Evolutionary conservation across 2,888 invertebrate genomes (phyloP).

Genomic region (Bugulina stolonifera): DNA sequence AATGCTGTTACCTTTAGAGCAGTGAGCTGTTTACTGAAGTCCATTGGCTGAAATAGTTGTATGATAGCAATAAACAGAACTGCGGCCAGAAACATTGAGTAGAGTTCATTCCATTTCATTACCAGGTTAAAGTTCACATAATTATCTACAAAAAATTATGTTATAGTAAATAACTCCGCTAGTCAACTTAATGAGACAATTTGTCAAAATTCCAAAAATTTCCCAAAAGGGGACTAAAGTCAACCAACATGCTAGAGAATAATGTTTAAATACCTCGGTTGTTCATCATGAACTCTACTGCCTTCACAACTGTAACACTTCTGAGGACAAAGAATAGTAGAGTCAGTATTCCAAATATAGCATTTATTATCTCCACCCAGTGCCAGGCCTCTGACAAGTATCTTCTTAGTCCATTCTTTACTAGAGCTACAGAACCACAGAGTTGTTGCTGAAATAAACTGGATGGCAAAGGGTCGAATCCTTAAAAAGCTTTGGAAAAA

Average conservation of each 20-base stretch:
- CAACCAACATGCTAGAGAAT: neutral
- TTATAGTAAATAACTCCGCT: too few relatives aligned
- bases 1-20: neutral
- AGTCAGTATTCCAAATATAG: neutral
- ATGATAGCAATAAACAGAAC: slow-evolving; percentile 5
- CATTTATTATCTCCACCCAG: neutral
- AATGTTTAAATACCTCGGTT: neutral
- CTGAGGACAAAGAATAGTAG: neutral
- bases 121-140: neutral
- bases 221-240: neutral
- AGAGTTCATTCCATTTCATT: neutral
- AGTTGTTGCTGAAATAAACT: too few relatives aligned
- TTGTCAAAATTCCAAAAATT: too few relatives aligned
- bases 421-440: too few relatives aligned
- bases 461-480: too few relatives aligned
- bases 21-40: neutral
- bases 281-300: slow-evolving; percentile 9
- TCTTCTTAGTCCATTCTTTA: neutral
- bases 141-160: neutral
- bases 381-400: neutral
- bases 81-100: neutral
- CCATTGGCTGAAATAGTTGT: slow-evolving; percentile 9
- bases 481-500: too few relatives aligned
- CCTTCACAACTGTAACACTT: neutral
- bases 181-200: too few relatives aligned